These are phyloP conservation scores for Drosophila mettleri DNA, from an alignment of 2,888 invertebrate species.

Conservation along the genomic window DNA sequence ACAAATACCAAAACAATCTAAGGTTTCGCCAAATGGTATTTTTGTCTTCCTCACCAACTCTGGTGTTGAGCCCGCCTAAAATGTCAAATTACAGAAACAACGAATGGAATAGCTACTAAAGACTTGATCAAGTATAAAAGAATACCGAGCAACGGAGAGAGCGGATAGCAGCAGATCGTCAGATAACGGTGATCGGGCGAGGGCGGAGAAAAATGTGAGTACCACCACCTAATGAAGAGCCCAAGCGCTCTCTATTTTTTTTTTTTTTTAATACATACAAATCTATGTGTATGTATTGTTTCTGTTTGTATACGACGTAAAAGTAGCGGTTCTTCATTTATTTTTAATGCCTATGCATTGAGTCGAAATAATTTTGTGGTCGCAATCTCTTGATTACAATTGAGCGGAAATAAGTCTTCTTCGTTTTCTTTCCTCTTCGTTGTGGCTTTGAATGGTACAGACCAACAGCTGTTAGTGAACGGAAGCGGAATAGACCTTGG, in stretches of 20 bases:
- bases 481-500: constrained; percentile 33
- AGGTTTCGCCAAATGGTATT: constrained; percentile 60
- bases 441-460: constrained; percentile 32
- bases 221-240: constrained; percentile 30
- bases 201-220: constrained; percentile 68
- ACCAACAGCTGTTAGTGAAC: constrained; percentile 26
- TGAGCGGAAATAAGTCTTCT: constrained; percentile 34
- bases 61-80: constrained; percentile 43
- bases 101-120: constrained; percentile 64
- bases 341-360: constrained; percentile 47
- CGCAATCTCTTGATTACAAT: constrained; percentile 20
- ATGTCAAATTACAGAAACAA: constrained; percentile 58
- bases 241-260: constrained; percentile 21
- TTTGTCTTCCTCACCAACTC: constrained; percentile 56
- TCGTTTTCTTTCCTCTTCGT: constrained; percentile 4
- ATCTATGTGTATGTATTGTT: constrained; percentile 9
- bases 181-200: constrained; percentile 32
- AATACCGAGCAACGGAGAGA: constrained; percentile 5
- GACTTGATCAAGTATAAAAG: constrained; percentile 41
- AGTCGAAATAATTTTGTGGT: constrained; percentile 7
- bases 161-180: constrained; percentile 19
- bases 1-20: constrained; percentile 48
- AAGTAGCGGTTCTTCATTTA: constrained; percentile 37
- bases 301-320: constrained; percentile 28
- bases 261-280: not conserved